Conservation (phyloP, 2,888 invertebrate species). For the Nomada flava region DNA sequence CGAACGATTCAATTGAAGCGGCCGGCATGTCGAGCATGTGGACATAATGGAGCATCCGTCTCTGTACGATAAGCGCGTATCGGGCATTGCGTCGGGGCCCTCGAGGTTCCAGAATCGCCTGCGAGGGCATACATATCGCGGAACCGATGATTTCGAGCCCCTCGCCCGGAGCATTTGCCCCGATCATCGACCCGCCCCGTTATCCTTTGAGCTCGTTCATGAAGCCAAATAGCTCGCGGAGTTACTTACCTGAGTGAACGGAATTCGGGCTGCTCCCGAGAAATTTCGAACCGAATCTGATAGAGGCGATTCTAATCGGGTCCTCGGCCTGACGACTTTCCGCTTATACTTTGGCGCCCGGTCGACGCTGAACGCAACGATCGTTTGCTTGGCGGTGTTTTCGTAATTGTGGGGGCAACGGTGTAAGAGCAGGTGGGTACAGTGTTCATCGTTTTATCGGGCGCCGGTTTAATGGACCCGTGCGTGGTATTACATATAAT, state of each 20-base stretch:
- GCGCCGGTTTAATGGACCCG: too few species aligned
- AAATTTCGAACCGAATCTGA: constrained; percentile 37
- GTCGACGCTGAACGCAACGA: too few species aligned
- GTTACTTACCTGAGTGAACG: constrained; percentile 55
- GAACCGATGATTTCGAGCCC: constrained; percentile 61
- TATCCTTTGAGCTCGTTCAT: constrained; percentile 62
- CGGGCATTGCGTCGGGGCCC: constrained; percentile 60
- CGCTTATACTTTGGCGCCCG: constrained; percentile 17
- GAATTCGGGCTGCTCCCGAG: constrained; percentile 25
- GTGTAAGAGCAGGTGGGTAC: too few species aligned
- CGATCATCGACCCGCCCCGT: constrained; percentile 39
- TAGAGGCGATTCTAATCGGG: constrained; percentile 18
- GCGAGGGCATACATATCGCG: constrained; percentile 59
- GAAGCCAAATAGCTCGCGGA: constrained; percentile 56
- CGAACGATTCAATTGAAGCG: constrained; percentile 83
- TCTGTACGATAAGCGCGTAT: constrained; percentile 80
- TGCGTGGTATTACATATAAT: too few species aligned
- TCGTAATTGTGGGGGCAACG: not conserved
- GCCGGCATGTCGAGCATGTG: constrained; percentile 82
- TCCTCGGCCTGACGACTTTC: not conserved
- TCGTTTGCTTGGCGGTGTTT: not conserved
- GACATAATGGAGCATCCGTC: constrained; percentile 83
- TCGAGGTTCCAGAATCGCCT: constrained; percentile 60
- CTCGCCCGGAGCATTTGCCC: constrained; percentile 42
- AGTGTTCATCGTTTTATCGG: too few species aligned